Base-by-base conservation (phyloP, 2,797 vertebrate species). In the Melanogrammus aeglefinus region DNA sequence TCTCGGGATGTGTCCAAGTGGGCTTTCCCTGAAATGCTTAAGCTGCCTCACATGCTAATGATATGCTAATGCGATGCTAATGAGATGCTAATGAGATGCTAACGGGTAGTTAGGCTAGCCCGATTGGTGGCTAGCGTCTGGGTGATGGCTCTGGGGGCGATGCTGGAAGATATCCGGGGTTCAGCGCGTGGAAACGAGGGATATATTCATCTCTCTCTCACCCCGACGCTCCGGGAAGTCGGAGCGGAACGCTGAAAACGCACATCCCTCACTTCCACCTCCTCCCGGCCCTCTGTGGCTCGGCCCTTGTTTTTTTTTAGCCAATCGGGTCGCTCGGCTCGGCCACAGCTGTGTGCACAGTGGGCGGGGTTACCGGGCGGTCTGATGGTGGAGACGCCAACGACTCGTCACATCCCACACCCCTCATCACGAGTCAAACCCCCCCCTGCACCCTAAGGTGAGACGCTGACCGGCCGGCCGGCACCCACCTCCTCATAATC, bases 201-300 rank as follows among this genome's bases (percentile, higher is more conserved):
- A 51, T 5, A 51, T 5, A 16, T 81, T 81, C 13, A 57, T 76
- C 75, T 80, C 81, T 51, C 38, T 4, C 75, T 74, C 13, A 44
- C 36, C 76, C 77, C 84, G 69, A 84, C 76, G 72, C 74, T n/a
- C 63, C 6, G 18, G 38, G 29, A 87, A 78, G 84, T 86, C 81
- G 87, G 87, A 76, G 84, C 85, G 78, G 66, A 79, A 27, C 47
- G 72, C 21, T 4, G 21, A 81, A 89, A 86, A 31, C 24, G 27
- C 84, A 81, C 18, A 78, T 72, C 79, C 36, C 72, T 72, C 80
- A 81, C 79, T 91, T 90, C 90, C 85, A 90, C 83, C 87, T 89
- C 88, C 89, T 69, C 73, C 75, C 31, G 57, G 6, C 57, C 4
- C 6, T 24, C 51, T 63, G 51, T 6, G 51, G 51, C 18, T 51